Evolutionary conservation across 2,113 vertebrate genomes (phyloP), one percentile per base, ranked within the genome.

Genomic region (Athene cunicularia): DNA sequence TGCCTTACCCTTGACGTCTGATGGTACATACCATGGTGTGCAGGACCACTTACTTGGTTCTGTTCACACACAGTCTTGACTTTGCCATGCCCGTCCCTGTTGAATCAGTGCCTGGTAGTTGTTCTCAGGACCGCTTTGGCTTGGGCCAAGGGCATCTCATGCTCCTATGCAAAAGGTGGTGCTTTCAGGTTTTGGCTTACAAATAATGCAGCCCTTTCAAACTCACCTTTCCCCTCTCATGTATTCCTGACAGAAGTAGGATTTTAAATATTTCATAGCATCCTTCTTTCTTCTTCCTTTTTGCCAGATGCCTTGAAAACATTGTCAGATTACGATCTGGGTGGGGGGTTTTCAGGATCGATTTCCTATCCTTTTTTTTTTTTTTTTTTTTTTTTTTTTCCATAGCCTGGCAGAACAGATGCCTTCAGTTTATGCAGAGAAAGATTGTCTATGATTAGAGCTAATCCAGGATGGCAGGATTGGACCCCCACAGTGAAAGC

Each of bases 391-490:
- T 20, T 21, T 24, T 39, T 2, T 11, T 52, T 68, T 45, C 17
- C 43, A 11, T 1, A 53, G 64, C 79, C 70, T 84, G 63, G 16
- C 35, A 32, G 88, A 97, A 95, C 95, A 95, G 88, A 95, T 95
- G 95, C 94, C 84, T 95, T 92, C 58, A 95, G 86, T 95, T 95
- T 92, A 93, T 79, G 73, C 86, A 91, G 74, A 53, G 73, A 87
- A 91, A 94, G 91, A 91, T 73, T 94, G 80, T 70, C 89, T 91
- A 92, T 95, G 94, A 97, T 96, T 94, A 95, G 91, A 90, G 58
- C 89, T 94, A 96, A 97, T 96, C 92, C 93, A 74, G 95, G 95
- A 96, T 95, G 86, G 93, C 94, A 96, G 95, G 77, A 95, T 95
- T 85, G 94, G 94, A 94, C 96, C 96, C 97, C 96, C 94, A 93